Percentiles rank a stretch among this genome's conserved stretches.
These are phyloP conservation scores for Plebejus melissa DNA, from an alignment of 2,888 invertebrate species.

Conservation along the genomic window DNA sequence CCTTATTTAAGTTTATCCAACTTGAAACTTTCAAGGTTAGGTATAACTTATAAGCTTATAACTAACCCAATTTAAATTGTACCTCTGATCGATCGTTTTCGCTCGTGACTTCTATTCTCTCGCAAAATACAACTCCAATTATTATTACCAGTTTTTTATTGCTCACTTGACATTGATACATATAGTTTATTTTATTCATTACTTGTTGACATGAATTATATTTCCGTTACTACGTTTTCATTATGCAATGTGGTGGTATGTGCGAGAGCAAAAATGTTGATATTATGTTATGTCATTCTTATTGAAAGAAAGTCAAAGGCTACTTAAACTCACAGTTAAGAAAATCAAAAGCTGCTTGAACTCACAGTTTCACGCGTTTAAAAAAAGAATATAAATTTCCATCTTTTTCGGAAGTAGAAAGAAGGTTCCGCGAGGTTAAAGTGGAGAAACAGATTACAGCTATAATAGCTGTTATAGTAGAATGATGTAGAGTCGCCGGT, in stretches of 20 bases:
- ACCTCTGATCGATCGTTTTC: not conserved
- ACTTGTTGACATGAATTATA: not conserved
- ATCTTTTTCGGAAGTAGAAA: too few relatives aligned
- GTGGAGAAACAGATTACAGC: too few relatives aligned
- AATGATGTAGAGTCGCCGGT: too few relatives aligned
- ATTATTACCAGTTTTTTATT: slow-evolving; percentile 4
- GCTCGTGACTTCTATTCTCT: not conserved
- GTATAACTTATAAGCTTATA: not conserved
- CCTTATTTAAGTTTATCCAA: not conserved
- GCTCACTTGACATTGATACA: not conserved
- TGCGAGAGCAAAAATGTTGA: not conserved
- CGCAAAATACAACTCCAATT: not conserved
- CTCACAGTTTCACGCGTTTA: too few relatives aligned
- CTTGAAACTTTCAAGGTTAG: not conserved
- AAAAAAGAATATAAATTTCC: too few relatives aligned
- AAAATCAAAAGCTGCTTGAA: too few relatives aligned
- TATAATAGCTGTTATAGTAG: too few relatives aligned
- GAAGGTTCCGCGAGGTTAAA: too few relatives aligned
- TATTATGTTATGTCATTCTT: too few relatives aligned
- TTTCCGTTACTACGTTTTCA: not conserved
- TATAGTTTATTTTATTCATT: not conserved
- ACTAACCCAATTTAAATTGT: not conserved
- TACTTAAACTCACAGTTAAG: too few relatives aligned
- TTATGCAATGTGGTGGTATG: not conserved
- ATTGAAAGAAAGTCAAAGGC: too few relatives aligned